Base-by-base conservation (phyloP, 1,140 invertebrate species). In the Tetragnatha versicolor region DNA sequence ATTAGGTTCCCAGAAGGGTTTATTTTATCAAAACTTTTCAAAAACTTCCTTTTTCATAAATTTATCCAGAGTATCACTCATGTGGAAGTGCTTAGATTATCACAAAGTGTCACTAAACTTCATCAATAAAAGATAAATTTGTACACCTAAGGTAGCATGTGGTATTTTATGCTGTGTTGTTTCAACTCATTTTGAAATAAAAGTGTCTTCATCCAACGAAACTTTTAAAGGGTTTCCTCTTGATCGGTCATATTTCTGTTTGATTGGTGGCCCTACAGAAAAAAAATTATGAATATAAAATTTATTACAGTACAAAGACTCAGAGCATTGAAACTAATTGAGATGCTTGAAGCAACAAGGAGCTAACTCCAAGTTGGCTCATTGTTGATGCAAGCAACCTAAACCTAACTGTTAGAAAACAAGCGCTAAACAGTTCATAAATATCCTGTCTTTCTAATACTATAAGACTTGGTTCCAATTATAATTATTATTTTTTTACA, bases 211-310 rank as follows among this genome's bases (percentile, higher is more conserved):
- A 14, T 53, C 29, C 2, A 29, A 9, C 7, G 65, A 55, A 4
- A 14, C 31, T 25, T 70, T 70, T 3, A 70, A 31, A 14, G 47
- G 47, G 6, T 49, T 70, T 70, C 68, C 47, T 17, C 47, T 9
- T 12, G 45, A 51, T 27, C 33, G 33, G 27, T 49, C 45, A 70
- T 22, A 53, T 3, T 66, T 66, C 0, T 55, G 68, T 37, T 70
- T 70, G 12, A 70, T 55, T 2, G 68, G 68, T 25, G 68, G 68
- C 39, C 68, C 68, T 70, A 14, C 35, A 51, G 10, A 70, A 25
- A 35, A 20, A 61, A 61, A 27, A 25, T 45, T 4, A 12, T 29
- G 14, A 42, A 10, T 27, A 45, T 45, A 22, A 5, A 45, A 9
- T 7, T 10, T 22, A n/a, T n/a, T n/a, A n/a, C 2, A 65, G 7